These are phyloP conservation scores for Condylura cristata DNA, from an alignment of 2,113 vertebrate species.

Conservation along the genomic window DNA sequence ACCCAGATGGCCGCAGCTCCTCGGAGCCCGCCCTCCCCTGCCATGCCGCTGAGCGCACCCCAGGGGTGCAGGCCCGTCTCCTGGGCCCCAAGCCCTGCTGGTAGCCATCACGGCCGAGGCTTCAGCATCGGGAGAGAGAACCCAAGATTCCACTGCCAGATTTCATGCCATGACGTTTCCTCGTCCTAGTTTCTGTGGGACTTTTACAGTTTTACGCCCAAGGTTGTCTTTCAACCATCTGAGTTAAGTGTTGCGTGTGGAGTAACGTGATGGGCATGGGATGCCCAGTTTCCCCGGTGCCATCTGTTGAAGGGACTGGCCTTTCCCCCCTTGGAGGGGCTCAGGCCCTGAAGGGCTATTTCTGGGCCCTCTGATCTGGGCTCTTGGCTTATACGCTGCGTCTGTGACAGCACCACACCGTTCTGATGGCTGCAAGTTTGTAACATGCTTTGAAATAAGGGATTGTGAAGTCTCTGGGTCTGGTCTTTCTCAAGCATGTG, in stretches of 20 bases:
- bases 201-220: background rate
- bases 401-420: no score
- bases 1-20: no score
- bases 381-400: no score
- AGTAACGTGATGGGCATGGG: background rate
- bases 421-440: no score
- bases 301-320: background rate
- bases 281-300: background rate
- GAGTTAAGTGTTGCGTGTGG: background rate
- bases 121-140: background rate
- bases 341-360: background rate
- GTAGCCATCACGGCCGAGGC: background rate
- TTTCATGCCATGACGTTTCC: background rate
- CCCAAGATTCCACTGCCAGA: background rate
- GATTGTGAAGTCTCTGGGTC: background rate
- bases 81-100: accelerated
- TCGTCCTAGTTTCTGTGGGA: background rate
- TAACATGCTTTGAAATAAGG: background rate
- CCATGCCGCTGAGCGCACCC: no score
- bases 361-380: background rate
- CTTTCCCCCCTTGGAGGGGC: background rate
- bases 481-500: background rate
- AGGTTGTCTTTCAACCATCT: background rate
- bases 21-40: no score
- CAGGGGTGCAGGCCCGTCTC: no score